Evolutionary conservation across 2,888 invertebrate species (phyloP).

Genomic region (Camptogramma bilineatum): DNA sequence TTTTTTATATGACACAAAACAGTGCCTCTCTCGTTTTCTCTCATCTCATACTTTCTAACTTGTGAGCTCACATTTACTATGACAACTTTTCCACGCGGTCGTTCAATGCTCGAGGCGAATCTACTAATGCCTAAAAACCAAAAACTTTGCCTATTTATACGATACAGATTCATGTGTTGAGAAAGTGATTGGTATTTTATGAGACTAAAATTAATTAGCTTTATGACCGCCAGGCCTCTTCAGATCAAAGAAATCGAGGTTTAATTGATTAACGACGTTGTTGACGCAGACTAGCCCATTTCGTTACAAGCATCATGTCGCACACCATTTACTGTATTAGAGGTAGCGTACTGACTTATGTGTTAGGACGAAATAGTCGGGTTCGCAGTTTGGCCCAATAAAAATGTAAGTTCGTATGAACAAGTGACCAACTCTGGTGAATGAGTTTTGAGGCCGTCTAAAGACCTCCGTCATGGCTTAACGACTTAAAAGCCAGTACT

Average conservation of each 20-base stretch:
- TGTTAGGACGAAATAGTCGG: not conserved
- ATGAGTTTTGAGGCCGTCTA: no score
- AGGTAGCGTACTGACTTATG: slow-evolving; percentile 8
- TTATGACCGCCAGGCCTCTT: slow-evolving; percentile 12
- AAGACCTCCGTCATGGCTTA: no score
- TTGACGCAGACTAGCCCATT: slow-evolving; percentile 12
- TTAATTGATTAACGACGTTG: slow-evolving; percentile 25
- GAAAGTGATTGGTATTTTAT: slow-evolving; percentile 12
- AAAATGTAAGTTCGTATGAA: no score
- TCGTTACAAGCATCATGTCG: slow-evolving; percentile 6
- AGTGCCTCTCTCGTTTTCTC: no score
- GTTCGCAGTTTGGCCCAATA: not conserved
- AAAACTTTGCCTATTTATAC: not conserved
- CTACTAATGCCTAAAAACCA: no score
- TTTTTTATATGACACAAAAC: no score
- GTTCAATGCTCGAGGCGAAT: no score
- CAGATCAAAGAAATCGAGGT: slow-evolving; percentile 26
- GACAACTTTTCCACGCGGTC: no score
- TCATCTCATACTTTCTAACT: no score
- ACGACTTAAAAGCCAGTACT: no score
- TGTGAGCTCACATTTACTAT: no score
- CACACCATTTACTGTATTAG: slow-evolving; percentile 20
- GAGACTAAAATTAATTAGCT: slow-evolving; percentile 23
- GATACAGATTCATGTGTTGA: not conserved
- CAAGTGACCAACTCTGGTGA: no score